phyloP scores from a whole-genome alignment of 2,888 invertebrate species.

The Pristionchus japonicus region DNA sequence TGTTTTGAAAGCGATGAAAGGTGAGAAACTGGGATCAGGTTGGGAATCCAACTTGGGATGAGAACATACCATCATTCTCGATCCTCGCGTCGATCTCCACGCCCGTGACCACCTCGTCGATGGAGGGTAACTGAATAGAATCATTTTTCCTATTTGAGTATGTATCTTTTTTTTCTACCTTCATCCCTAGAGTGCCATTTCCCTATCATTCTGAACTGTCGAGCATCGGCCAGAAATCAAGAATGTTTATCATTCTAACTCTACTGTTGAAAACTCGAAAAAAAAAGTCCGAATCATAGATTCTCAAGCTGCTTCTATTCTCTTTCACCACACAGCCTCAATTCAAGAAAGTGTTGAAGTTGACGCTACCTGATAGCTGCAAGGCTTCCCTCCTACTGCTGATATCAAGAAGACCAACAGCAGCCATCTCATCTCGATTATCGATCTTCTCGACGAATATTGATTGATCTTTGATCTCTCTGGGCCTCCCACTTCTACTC shows the following conservation, averaged over 20 bases:
- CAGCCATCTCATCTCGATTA: neutral
- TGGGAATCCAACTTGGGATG: no score
- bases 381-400: neutral
- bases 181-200: neutral
- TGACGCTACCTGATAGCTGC: slow-evolving; percentile 48
- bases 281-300: neutral
- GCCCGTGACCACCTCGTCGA: slow-evolving; percentile 61
- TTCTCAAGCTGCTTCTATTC: no score
- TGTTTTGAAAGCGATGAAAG: neutral
- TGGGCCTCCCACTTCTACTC: neutral
- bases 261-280: neutral
- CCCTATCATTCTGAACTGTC: no score
- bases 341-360: no score
- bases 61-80: neutral
- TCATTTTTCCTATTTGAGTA: neutral
- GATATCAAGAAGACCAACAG: neutral
- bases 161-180: neutral
- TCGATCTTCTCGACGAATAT: neutral
- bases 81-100: slow-evolving; percentile 54
- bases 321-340: no score
- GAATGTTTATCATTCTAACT: neutral
- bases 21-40: neutral
- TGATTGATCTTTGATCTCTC: slow-evolving; percentile 15
- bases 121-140: slow-evolving; percentile 54
- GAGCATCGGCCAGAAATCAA: no score